phyloP scores from a whole-genome alignment of 1,140 invertebrate genomes.

The Leptonema lineaticorne region DNA sequence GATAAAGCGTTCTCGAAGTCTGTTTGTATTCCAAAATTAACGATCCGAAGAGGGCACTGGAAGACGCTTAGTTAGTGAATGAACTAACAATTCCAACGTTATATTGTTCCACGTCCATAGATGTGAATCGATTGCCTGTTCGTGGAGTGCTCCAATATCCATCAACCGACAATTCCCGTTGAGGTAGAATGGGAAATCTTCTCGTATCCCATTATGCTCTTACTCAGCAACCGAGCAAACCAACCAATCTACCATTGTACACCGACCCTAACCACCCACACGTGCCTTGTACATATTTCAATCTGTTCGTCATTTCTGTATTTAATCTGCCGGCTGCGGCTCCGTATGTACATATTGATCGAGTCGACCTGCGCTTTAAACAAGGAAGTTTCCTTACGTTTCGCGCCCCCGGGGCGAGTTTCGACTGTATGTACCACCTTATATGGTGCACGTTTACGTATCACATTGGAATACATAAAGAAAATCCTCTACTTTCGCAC shows the following conservation, averaged over 20 bases:
- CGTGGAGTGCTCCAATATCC: neutral
- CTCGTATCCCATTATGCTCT: slow-evolving; percentile 7
- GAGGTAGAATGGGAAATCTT: neutral
- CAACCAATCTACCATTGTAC: too few relatives aligned
- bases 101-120: neutral
- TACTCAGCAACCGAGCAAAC: too few relatives aligned
- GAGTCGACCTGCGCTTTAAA: neutral
- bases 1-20: too few relatives aligned
- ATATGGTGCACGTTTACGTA: neutral
- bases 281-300: slow-evolving; percentile 9
- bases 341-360: neutral
- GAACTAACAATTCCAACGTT: neutral
- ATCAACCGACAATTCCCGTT: slow-evolving; percentile 3
- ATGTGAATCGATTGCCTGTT: slow-evolving; percentile 4
- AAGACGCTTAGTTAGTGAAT: neutral
- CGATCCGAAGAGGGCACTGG: neutral
- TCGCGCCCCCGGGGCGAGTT: too few relatives aligned
- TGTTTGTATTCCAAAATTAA: too few relatives aligned
- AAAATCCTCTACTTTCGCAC: too few relatives aligned
- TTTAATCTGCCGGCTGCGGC: slow-evolving; percentile 4
- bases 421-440: too few relatives aligned
- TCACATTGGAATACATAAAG: too few relatives aligned
- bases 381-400: neutral
- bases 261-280: neutral
- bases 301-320: slow-evolving; percentile 16